Base-by-base conservation (phyloP, 2,113 vertebrate species). In the Rhinolophus sinicus region DNA sequence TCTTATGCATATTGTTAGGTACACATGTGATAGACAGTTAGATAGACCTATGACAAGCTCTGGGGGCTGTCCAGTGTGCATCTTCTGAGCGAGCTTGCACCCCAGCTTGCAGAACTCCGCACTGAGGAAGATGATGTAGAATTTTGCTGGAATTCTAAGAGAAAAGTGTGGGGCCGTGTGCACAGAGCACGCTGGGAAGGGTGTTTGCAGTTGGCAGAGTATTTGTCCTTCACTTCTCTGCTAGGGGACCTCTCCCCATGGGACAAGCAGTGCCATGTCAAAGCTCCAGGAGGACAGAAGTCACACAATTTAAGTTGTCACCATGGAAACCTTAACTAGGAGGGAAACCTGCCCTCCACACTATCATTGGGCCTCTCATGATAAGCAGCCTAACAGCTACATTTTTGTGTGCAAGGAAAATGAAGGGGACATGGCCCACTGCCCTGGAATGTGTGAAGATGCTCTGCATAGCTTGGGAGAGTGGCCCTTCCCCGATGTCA, bases 391-490 rank as follows among this genome's bases (percentile, higher is more conserved):
- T 13, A 10, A 0, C 8, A 2, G 16, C 38, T 13, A 3, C 5
- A 2, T 4, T 50, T 50, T 84, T 24, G 30, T 22, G 38, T 18
- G 67, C 12, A 11, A 6, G 80, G 28, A 22, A 22, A 13, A 0
- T 24, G 28, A 44, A 3, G 2, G 47, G 47, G 47, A 13, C 47
- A 50, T 50, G 47, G 47, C 47, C 47, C 11, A 12, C 3, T 22
- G 69, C 67, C 65, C n/a, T 38, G 67, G 67, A 3, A 11, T 0
- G n/a, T 18, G 1, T 33, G 28, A 18, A 22, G 67, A 52, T 9
- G 8, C 1, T 0, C 0, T 5, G 7, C 18, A 40, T 0, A 0
- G 56, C 60, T 11, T 9, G 26, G n/a, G n/a, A 8, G 47, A 8
- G 7, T 1, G 21, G 28, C 33, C 4, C 38, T 0, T 13, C 28